phyloP scores from a whole-genome alignment of 2,888 invertebrate genomes.

The Ophion ellenae region DNA sequence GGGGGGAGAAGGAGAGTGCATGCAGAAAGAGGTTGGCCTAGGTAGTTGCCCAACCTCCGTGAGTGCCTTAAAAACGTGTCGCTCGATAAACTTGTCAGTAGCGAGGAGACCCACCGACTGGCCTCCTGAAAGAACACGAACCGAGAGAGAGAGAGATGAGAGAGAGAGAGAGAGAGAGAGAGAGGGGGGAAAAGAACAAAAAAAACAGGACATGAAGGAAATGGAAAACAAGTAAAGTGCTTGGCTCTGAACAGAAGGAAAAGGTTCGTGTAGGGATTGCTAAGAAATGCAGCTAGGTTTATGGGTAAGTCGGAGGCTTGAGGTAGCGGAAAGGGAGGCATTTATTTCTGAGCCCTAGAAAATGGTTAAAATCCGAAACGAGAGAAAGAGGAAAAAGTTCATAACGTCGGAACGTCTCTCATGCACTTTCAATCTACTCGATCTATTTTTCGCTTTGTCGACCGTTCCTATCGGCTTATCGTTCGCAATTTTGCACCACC shows the following conservation, averaged over 20 bases:
- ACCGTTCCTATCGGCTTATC: slow-evolving; percentile 41
- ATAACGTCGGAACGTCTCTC: slow-evolving; percentile 25
- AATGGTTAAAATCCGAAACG: slow-evolving; percentile 27
- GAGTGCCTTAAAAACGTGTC: slow-evolving; percentile 68
- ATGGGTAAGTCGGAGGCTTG: neutral
- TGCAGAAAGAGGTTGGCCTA: slow-evolving; percentile 32
- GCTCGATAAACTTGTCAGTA: slow-evolving; percentile 69
- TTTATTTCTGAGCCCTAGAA: slow-evolving; percentile 47
- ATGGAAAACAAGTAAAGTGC: slow-evolving; percentile 55
- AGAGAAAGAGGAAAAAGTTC: slow-evolving; percentile 25
- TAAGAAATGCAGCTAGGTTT: slow-evolving; percentile 29
- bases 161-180: neutral
- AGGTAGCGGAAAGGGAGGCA: neutral
- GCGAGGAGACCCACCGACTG: slow-evolving; percentile 27
- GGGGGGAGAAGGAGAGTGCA: slow-evolving; percentile 19
- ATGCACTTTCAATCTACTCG: slow-evolving; percentile 46
- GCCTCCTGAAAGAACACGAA: slow-evolving; percentile 32
- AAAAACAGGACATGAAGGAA: slow-evolving; percentile 49
- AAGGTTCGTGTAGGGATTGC: slow-evolving; percentile 31
- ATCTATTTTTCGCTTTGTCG: slow-evolving; percentile 51
- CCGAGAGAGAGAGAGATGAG: slow-evolving; percentile 1
- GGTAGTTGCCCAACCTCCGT: slow-evolving; percentile 42
- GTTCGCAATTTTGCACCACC: slow-evolving; percentile 33
- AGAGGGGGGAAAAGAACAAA: slow-evolving; percentile 9
- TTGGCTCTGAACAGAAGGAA: slow-evolving; percentile 45